These are phyloP conservation scores for Crossaster papposus DNA, from an alignment of 53 echinoderm and acorn worm species.

Conservation along the genomic window DNA sequence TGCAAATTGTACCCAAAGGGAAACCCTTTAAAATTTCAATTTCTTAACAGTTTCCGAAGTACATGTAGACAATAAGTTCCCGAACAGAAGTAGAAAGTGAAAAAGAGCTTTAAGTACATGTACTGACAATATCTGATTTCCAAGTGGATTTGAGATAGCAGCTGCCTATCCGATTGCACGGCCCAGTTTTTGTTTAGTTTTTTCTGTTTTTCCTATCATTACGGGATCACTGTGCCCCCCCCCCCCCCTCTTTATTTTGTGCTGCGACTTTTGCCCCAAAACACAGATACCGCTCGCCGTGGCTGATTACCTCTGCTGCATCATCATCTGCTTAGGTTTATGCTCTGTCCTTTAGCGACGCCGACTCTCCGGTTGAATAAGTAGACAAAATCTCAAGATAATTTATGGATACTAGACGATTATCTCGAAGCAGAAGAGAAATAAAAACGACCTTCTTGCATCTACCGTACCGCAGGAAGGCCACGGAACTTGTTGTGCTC, in stretches of 20 bases:
- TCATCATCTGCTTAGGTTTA: not conserved
- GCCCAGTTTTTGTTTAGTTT: not conserved
- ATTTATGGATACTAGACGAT: not conserved
- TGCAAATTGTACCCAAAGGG: not conserved
- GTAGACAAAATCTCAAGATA: not conserved
- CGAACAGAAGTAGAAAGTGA: not conserved
- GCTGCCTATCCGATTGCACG: constrained; percentile 17
- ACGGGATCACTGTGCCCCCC: not conserved
- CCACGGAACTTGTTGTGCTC: not conserved
- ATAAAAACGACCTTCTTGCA: not conserved
- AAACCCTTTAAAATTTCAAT: constrained; percentile 12
- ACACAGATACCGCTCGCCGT: not conserved
- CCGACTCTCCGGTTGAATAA: not conserved
- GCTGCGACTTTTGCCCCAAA: not conserved
- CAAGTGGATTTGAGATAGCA: constrained; percentile 19
- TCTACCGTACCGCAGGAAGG: not conserved
- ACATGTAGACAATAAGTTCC: too few relatives aligned
- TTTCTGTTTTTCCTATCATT: constrained; percentile 5
- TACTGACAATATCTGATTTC: constrained; percentile 26
- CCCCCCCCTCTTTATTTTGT: not conserved
- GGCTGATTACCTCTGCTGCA: not conserved
- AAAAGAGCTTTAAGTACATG: constrained; percentile 23
- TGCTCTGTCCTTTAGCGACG: not conserved
- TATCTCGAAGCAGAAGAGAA: not conserved
- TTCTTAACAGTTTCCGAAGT: not conserved